These are phyloP conservation scores for Trachelus iudaicus DNA, from an alignment of 2,888 invertebrate species.

Conservation along the genomic window DNA sequence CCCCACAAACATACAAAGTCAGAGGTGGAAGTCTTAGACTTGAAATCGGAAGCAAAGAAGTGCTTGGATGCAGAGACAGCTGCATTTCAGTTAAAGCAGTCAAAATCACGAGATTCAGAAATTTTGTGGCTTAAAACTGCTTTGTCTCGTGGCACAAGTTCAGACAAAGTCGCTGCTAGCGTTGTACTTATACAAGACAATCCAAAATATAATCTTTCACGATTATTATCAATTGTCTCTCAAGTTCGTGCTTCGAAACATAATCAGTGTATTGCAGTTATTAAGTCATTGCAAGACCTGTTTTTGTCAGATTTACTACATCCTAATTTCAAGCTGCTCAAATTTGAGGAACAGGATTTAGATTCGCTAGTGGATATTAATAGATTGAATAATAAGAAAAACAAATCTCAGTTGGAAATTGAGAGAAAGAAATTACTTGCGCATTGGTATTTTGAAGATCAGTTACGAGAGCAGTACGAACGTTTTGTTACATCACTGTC, in stretches of 20 bases:
- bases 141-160: slow-evolving; percentile 82
- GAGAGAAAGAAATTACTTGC: slow-evolving; percentile 75
- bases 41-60: slow-evolving; percentile 76
- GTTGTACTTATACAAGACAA: slow-evolving; percentile 85
- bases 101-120: slow-evolving; percentile 71
- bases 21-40: slow-evolving; percentile 69
- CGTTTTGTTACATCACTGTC: slow-evolving; percentile 80
- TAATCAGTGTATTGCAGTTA: slow-evolving; percentile 75
- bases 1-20: slow-evolving; percentile 56
- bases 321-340: slow-evolving; percentile 73
- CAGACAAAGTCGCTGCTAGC: slow-evolving; percentile 88
- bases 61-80: slow-evolving; percentile 74
- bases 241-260: slow-evolving; percentile 85
- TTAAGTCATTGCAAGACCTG: slow-evolving; percentile 82
- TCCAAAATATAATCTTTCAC: slow-evolving; percentile 81
- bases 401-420: slow-evolving; percentile 55
- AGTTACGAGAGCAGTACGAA: slow-evolving; percentile 82
- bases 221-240: slow-evolving; percentile 77
- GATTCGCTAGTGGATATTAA: slow-evolving; percentile 70
- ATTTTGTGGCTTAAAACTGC: slow-evolving; percentile 84
- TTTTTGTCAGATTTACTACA: slow-evolving; percentile 78
- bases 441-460: slow-evolving; percentile 91
- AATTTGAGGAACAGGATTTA: slow-evolving; percentile 75
- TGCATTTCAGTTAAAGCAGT: slow-evolving; percentile 62
- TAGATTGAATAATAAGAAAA: slow-evolving; percentile 70